Conservation (phyloP, 2,888 invertebrate species). For the Gryllus longicercus region DNA sequence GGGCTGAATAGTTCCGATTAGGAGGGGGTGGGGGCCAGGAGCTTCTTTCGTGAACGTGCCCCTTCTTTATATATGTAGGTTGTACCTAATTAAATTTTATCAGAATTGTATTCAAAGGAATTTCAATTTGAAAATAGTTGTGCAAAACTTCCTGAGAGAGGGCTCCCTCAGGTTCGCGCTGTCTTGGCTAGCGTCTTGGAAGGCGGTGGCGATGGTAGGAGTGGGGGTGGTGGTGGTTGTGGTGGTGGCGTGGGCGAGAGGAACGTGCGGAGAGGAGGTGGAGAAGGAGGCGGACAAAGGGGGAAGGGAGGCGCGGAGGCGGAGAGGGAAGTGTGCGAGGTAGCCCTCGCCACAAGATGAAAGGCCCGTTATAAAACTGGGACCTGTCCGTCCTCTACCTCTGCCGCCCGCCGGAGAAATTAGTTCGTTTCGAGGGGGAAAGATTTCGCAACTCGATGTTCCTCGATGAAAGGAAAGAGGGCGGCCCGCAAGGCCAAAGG, state of each 20-base stretch:
- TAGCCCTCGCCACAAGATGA: not conserved
- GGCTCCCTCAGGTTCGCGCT: slow-evolving; percentile 24
- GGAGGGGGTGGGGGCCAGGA: too few species aligned
- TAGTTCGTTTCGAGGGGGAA: not conserved
- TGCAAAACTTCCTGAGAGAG: slow-evolving; percentile 17
- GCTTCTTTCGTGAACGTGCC: too few species aligned
- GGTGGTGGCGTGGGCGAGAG: not conserved
- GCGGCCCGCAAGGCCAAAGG: not conserved
- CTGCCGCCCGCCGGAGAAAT: not conserved
- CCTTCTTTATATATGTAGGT: slow-evolving; percentile 3
- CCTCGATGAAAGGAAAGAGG: not conserved
- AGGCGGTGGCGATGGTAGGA: not conserved
- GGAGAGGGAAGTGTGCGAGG: slow-evolving; percentile 7
- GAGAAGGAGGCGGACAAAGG: slow-evolving; percentile 1
- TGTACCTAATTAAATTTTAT: slow-evolving; percentile 34
- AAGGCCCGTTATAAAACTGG: not conserved
- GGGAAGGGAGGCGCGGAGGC: not conserved
- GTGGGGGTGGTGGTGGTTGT: not conserved
- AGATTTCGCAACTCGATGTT: not conserved
- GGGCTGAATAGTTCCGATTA: too few species aligned
- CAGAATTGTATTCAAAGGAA: slow-evolving; percentile 29
- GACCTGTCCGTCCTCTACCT: not conserved
- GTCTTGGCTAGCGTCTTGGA: not conserved
- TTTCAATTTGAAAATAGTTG: slow-evolving; percentile 35
- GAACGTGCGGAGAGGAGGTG: not conserved